phyloP scores from a whole-genome alignment of 2,113 vertebrate species.

The Toxotes chatareus region DNA sequence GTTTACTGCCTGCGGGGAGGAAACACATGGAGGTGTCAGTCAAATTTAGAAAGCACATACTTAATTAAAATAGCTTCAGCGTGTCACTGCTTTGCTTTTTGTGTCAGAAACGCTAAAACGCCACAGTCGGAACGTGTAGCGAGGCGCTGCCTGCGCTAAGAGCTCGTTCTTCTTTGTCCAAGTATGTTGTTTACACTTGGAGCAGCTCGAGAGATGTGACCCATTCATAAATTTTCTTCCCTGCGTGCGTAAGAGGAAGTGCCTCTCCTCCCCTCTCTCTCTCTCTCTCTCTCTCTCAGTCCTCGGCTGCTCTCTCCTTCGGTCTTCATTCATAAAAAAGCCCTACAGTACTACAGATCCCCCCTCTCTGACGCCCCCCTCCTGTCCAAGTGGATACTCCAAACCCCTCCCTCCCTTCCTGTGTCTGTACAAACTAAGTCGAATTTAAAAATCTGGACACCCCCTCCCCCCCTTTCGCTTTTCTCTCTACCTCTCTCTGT shows the following conservation, averaged over 20 bases:
- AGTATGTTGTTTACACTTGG: constrained; percentile 81
- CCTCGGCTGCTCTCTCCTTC: constrained; percentile 60
- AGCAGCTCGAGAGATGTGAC: constrained; percentile 76
- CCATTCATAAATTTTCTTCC: constrained; percentile 84
- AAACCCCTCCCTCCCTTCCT: constrained; percentile 82
- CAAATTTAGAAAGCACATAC: constrained; percentile 7
- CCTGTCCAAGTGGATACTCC: constrained; percentile 73
- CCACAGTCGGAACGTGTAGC: background rate
- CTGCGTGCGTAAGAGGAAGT: constrained; percentile 81
- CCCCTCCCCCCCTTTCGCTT: constrained; percentile 11
- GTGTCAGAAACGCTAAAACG: constrained; percentile 1
- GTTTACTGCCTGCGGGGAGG: constrained; percentile 29
- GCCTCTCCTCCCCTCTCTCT: constrained; percentile 41
- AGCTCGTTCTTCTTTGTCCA: constrained; percentile 69
- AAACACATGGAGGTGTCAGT: constrained; percentile 45
- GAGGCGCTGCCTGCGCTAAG: constrained; percentile 28
- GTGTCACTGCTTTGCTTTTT: background rate
- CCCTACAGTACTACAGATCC: constrained; percentile 71
- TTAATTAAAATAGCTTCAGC: constrained; percentile 40
- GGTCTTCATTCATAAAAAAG: constrained; percentile 83
- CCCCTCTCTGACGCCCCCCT: constrained; percentile 30
- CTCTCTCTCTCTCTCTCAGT: background rate
- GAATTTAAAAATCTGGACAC: constrained; percentile 67
- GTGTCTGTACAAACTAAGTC: constrained; percentile 80
- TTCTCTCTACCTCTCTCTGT: constrained; percentile 34